A percentile compares a stretch with the other conserved stretches of the same genome.
phyloP scores from a whole-genome alignment of 1,140 invertebrate genomes.

The Amyelois transitella region DNA sequence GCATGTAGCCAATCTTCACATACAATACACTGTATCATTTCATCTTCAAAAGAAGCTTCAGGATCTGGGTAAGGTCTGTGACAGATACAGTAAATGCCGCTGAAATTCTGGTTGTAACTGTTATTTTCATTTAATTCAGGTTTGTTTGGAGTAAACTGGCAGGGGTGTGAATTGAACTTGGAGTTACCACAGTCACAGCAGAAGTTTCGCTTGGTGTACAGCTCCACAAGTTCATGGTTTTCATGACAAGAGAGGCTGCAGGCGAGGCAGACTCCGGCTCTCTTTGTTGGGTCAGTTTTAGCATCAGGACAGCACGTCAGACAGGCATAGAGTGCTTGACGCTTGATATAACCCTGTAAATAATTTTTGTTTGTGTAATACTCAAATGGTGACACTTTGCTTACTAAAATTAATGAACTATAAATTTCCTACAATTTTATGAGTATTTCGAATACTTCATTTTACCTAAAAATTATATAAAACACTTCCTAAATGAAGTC shows the following conservation, averaged over 20 bases:
- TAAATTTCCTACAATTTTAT: no score
- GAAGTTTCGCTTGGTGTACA: conserved; percentile 98
- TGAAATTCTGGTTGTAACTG: conserved; percentile 96
- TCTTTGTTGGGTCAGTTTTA: conserved; percentile 72
- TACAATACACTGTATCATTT: conserved; percentile 97
- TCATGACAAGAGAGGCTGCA: conserved; percentile 97
- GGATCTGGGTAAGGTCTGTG: conserved; percentile 96
- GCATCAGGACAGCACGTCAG: conserved; percentile 86
- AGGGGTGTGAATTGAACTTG: conserved; percentile 84
- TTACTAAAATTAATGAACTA: no score
- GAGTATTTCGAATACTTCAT: no score
- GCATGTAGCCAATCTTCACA: conserved; percentile 99
- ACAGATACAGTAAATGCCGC: conserved; percentile 94
- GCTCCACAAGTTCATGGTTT: conserved; percentile 94
- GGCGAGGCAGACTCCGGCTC: conserved; percentile 93
- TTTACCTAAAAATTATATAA: no score
- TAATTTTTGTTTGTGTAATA: conserved; percentile 6
- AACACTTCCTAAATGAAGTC: no score
- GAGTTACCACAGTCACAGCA: conserved; percentile 97
- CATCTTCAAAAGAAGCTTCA: conserved; percentile 85
- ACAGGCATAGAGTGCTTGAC: conserved; percentile 97
- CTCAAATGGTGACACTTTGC: no score
- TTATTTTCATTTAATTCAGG: conserved; percentile 82
- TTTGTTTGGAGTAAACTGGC: conserved; percentile 84
- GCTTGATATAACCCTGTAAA: conserved; percentile 91